A percentile compares a stretch with the other conserved stretches of the same genome.
These are phyloP conservation scores for Nanorana parkeri DNA, from an alignment of 2,113 vertebrate genomes.

Conservation along the genomic window DNA sequence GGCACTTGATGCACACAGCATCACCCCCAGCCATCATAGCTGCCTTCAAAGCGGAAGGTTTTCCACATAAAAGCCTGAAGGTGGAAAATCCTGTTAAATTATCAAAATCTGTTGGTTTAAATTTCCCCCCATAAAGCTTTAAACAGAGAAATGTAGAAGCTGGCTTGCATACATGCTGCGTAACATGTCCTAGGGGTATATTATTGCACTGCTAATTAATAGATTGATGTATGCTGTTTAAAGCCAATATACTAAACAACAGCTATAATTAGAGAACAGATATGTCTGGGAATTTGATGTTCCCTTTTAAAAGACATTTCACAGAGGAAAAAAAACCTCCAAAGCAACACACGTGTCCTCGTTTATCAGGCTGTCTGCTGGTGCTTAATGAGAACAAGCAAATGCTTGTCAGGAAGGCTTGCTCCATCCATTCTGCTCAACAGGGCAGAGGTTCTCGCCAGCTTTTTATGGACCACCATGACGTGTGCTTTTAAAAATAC, in stretches of 20 bases:
- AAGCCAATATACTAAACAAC: conserved; percentile 63
- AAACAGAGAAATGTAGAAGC: conserved; percentile 18
- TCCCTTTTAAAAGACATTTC: conserved; percentile 49
- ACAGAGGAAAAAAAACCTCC: conserved; percentile 24
- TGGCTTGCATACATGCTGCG: not conserved
- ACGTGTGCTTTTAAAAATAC: not conserved
- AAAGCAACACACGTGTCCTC: conserved; percentile 39
- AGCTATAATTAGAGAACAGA: conserved; percentile 65
- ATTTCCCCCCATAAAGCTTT: not conserved
- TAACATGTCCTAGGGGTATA: conserved; percentile 65
- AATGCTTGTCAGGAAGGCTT: conserved; percentile 3
- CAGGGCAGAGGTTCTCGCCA: not conserved
- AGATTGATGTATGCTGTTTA: conserved; percentile 67
- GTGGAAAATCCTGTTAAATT: too few relatives aligned
- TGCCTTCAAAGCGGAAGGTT: too few relatives aligned
- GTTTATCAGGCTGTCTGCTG: conserved; percentile 32
- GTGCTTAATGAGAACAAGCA: conserved; percentile 32
- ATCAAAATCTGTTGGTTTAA: not conserved
- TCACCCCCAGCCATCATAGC: too few relatives aligned
- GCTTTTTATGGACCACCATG: conserved; percentile 4
- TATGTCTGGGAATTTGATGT: conserved; percentile 65
- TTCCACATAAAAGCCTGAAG: too few relatives aligned
- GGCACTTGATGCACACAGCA: too few relatives aligned
- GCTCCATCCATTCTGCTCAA: not conserved
- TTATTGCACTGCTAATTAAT: conserved; percentile 65